Conservation (phyloP, 2,888 invertebrate genomes). For the Zeuzera pyrina region DNA sequence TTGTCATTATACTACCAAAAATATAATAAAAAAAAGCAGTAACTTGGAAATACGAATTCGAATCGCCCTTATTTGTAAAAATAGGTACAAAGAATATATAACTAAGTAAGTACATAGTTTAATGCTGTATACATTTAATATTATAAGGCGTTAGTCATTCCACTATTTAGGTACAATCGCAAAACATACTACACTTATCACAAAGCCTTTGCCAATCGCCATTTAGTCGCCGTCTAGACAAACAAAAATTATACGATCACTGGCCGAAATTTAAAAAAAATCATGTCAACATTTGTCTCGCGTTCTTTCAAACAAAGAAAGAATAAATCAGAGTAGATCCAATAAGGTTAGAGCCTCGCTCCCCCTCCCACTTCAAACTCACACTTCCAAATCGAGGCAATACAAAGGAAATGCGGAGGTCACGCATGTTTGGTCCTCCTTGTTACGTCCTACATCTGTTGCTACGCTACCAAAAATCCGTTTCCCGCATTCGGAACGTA, state of each 20-base stretch:
- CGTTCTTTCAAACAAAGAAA: slow-evolving; percentile 60
- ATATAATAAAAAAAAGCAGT: too few species aligned
- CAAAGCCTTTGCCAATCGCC: too few species aligned
- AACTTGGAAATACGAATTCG: too few species aligned
- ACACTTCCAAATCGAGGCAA: slow-evolving; percentile 20
- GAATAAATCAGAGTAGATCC: slow-evolving; percentile 57
- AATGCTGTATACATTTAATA: too few species aligned
- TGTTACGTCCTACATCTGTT: slow-evolving; percentile 39
- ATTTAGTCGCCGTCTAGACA: slow-evolving; percentile 6
- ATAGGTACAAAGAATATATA: too few species aligned
- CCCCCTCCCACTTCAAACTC: slow-evolving; percentile 26
- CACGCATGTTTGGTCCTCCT: slow-evolving; percentile 18
- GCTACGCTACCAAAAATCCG: slow-evolving; percentile 29
- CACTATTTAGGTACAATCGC: too few species aligned
- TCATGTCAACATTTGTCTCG: slow-evolving; percentile 57
- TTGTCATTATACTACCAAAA: too few species aligned
- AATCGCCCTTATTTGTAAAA: too few species aligned
- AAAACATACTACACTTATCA: too few species aligned
- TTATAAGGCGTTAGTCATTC: too few species aligned
- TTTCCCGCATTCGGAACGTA: slow-evolving; percentile 24
- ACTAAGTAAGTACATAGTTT: too few species aligned
- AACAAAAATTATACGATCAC: slow-evolving; percentile 17
- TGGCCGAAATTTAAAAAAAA: slow-evolving; percentile 27
- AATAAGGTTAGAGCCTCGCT: slow-evolving; percentile 23
- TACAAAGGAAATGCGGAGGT: slow-evolving; percentile 47